Evolutionary conservation across 2,888 invertebrate genomes (phyloP), one percentile per base, ranked within the genome.

Genomic region (Thalpophila matura): DNA sequence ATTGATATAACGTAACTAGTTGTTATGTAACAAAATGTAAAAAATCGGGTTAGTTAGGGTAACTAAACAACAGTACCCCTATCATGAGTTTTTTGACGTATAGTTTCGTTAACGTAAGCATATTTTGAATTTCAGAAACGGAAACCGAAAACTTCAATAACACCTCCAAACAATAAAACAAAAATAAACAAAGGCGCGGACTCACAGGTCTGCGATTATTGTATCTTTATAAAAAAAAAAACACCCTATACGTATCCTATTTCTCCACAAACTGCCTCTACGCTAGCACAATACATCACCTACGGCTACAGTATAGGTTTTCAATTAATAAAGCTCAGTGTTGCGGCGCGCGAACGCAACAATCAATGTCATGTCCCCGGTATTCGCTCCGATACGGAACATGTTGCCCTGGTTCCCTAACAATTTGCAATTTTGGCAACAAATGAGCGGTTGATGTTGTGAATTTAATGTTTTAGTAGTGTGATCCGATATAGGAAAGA

Each of bases 291-390:
- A 66, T 61, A 61, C 22, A 43, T 60, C 60, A 38, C 9, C 18
- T 7, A 4, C 24, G 10, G 29, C n/a, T 29, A 4, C 7, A 49
- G 61, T 68, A 74, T 68, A 71, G 74, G 55, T 74, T 78, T 76
- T 74, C 79, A 76, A 78, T 78, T 78, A 78, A 79, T 76, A 78
- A 68, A 64, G 74, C 71, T 71, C 65, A 55, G 54, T 67, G 74
- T 67, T 57, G 64, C 42, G 70, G 60, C 40, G 22, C 58, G 42
- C 53, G 71, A 72, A 59, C 56, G 56, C 54, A 72, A 61, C 69
- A 68, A 76, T 80, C 71, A 80, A 69, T 78, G 74, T 78, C 76
- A 66, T 71, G 70, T 67, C 10, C 22, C 53, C 20, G 20, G 59
- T 58, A 67, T 67, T 37, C 64, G 67, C 50, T 65, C 37, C 47